These are phyloP conservation scores for Xenops minutus DNA, from an alignment of 2,797 vertebrate genomes.

Conservation along the genomic window DNA sequence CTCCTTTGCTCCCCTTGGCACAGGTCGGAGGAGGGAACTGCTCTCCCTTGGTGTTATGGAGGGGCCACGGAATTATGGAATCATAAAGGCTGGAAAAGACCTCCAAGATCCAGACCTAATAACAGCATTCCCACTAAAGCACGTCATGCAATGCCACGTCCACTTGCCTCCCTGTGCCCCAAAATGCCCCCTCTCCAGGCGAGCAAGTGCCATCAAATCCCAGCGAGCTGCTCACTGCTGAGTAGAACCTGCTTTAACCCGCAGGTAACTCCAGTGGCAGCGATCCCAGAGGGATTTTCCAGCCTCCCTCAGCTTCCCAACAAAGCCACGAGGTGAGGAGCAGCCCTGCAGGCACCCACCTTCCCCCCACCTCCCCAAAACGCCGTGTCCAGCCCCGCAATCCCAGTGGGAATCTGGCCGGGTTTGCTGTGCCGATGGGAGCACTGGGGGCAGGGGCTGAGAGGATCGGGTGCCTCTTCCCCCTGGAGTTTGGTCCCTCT, in stretches of 20 bases:
- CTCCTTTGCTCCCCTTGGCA: background rate
- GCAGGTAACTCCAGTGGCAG: too few relatives aligned
- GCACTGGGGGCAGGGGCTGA: background rate
- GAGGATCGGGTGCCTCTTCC: background rate
- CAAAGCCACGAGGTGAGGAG: background rate
- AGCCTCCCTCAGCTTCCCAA: background rate
- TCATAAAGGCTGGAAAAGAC: background rate
- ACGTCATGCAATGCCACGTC: background rate
- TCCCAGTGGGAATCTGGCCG: background rate
- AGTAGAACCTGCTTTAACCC: background rate
- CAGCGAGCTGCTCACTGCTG: fast-evolving
- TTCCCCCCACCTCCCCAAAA: background rate
- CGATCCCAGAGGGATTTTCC: fast-evolving
- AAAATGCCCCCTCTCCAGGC: background rate
- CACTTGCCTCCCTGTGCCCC: background rate
- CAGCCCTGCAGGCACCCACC: background rate
- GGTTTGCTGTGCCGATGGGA: background rate
- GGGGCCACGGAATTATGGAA: background rate
- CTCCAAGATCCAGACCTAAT: background rate
- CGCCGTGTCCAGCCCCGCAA: fast-evolving
- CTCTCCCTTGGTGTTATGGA: fast-evolving
- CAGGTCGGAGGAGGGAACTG: fast-evolving
- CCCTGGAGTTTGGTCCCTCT: background rate
- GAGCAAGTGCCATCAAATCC: background rate
- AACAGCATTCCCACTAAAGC: background rate